These are phyloP conservation scores for Itoplectis maculator DNA, from an alignment of 2,888 invertebrate genomes.

Conservation along the genomic window DNA sequence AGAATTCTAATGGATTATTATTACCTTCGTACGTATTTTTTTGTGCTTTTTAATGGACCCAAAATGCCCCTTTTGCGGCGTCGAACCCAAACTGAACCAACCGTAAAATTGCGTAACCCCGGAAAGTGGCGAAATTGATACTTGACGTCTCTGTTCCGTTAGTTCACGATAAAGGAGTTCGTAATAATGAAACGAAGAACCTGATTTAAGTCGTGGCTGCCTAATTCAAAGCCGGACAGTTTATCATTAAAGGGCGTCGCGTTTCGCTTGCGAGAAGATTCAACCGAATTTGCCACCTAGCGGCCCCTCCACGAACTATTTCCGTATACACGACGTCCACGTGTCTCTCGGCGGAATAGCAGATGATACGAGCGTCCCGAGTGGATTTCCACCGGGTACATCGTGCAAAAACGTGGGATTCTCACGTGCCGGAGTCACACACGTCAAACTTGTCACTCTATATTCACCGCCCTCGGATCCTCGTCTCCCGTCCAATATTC, in stretches of 20 bases:
- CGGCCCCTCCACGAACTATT: background rate
- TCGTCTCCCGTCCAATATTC: background rate
- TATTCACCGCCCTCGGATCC: background rate
- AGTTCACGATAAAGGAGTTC: no score
- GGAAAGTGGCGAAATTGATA: no score
- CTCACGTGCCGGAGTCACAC: constrained; percentile 5
- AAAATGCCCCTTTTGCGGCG: background rate
- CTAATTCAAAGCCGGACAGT: background rate
- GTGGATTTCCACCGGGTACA: constrained; percentile 7
- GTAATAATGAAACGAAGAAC: no score
- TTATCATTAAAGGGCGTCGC: background rate
- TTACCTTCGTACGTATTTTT: background rate
- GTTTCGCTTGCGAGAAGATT: background rate
- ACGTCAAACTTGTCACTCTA: constrained; percentile 18
- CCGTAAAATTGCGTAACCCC: no score
- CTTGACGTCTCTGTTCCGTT: no score
- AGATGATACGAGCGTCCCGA: background rate
- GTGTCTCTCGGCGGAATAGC: background rate
- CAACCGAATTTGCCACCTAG: background rate
- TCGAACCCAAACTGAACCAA: background rate
- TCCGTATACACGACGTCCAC: no score
- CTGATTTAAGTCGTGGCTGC: no score
- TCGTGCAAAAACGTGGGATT: background rate
- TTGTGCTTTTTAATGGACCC: background rate
- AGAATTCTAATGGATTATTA: constrained; percentile 27